Evolutionary conservation across 2,888 invertebrate genomes (phyloP).

Genomic region (Agrotis clavis): DNA sequence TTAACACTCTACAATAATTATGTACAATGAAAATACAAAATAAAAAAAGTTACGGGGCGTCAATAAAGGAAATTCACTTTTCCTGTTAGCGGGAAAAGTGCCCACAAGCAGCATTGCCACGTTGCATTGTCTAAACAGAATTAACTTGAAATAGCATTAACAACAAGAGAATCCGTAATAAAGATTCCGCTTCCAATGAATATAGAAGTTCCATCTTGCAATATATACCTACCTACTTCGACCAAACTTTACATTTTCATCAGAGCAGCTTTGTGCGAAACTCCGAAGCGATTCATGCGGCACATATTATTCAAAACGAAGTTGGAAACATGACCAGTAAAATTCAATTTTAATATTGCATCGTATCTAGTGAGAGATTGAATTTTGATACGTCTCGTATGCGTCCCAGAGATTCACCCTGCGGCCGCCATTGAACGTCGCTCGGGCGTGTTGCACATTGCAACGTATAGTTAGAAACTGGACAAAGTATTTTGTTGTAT

Average conservation of each 20-base stretch:
- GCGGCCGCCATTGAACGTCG: constrained; percentile 77
- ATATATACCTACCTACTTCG: background rate
- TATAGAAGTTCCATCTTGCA: constrained; percentile 2
- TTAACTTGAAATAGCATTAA: background rate
- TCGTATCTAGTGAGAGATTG: constrained; percentile 82
- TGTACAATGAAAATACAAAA: too few species aligned
- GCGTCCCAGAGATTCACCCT: constrained; percentile 69
- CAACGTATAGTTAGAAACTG: constrained; percentile 24
- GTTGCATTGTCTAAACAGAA: background rate
- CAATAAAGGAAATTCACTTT: too few species aligned
- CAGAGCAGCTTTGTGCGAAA: constrained; percentile 25
- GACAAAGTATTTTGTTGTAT: constrained; percentile 37
- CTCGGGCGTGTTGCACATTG: constrained; percentile 75
- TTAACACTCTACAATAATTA: too few species aligned
- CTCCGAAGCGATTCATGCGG: constrained; percentile 37
- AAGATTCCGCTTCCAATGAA: background rate
- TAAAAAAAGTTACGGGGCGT: too few species aligned
- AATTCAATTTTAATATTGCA: constrained; percentile 86
- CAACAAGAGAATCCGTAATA: background rate
- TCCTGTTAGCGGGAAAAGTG: too few species aligned
- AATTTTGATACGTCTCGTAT: constrained; percentile 82
- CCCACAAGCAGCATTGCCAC: too few species aligned
- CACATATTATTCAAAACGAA: constrained; percentile 58
- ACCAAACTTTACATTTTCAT: constrained; percentile 40
- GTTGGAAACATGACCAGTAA: constrained; percentile 61